Percentiles rank a stretch among this genome's conserved stretches.
Evolutionary conservation across 2,888 invertebrate genomes (phyloP).

Genomic region (Dynastes tityus): DNA sequence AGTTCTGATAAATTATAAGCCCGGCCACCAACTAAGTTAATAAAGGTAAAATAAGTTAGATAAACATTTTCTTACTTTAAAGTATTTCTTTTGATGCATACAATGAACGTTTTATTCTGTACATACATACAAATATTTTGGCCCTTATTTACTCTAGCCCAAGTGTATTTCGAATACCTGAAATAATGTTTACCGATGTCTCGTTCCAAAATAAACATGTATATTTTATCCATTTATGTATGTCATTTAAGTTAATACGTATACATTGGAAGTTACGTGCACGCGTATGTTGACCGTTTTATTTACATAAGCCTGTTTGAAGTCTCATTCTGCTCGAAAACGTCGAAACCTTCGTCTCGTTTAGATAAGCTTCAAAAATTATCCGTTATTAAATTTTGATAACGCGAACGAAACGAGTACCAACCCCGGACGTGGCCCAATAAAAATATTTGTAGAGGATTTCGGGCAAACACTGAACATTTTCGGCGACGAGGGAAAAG

Average conservation of each 20-base stretch:
- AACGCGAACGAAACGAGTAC: neutral
- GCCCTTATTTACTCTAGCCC: neutral
- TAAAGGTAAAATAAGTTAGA: too few relatives aligned
- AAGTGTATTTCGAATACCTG: constrained; percentile 27
- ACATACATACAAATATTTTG: neutral
- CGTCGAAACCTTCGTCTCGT: neutral
- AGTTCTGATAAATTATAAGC: too few relatives aligned
- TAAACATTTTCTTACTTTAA: too few relatives aligned
- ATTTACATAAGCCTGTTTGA: constrained; percentile 22
- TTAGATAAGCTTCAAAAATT: constrained; percentile 12
- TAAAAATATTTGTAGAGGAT: constrained; percentile 32
- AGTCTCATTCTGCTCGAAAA: constrained; percentile 1
- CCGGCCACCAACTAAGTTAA: too few relatives aligned
- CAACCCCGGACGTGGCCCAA: neutral
- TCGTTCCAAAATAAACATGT: constrained; percentile 29
- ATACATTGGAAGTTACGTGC: constrained; percentile 1
- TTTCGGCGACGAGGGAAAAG: neutral
- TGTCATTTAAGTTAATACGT: constrained; percentile 29
- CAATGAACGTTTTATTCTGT: too few relatives aligned
- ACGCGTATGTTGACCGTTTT: neutral
- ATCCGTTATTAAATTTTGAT: constrained; percentile 34
- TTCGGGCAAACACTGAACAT: constrained; percentile 12
- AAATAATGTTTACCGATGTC: constrained; percentile 21
- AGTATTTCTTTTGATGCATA: too few relatives aligned
- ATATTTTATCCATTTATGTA: constrained; percentile 37